phyloP scores from a whole-genome alignment of 2,113 vertebrate species.

The Ctenomys sociabilis region DNA sequence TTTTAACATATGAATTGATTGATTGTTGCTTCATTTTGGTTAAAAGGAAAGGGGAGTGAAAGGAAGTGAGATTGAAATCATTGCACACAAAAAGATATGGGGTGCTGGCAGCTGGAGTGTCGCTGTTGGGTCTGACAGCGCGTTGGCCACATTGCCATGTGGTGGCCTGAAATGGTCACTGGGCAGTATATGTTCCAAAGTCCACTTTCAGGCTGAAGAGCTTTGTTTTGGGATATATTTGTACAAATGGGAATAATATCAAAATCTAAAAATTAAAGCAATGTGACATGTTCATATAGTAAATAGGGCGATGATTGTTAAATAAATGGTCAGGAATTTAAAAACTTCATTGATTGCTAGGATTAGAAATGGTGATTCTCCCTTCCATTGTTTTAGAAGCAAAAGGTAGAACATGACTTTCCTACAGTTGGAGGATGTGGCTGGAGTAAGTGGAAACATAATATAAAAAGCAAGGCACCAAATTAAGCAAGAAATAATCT shows the following conservation, averaged over 20 bases:
- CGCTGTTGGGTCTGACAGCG: not conserved
- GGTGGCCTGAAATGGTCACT: not conserved
- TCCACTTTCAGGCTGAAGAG: not conserved
- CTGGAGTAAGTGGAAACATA: not conserved
- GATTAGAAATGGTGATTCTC: not conserved
- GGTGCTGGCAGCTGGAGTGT: no score
- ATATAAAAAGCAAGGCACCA: not conserved
- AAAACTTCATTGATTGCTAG: not conserved
- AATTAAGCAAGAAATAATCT: not conserved
- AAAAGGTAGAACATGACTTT: not conserved
- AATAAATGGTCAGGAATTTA: not conserved
- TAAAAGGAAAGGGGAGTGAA: not conserved
- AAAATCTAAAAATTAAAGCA: not conserved
- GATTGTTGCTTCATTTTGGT: conserved; percentile 7
- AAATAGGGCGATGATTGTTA: not conserved
- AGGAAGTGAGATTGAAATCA: conserved; percentile 32
- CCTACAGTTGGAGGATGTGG: not conserved
- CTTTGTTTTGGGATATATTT: not conserved
- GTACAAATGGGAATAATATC: not conserved
- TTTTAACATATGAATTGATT: conserved; percentile 36
- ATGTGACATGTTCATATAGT: not conserved
- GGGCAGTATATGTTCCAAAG: not conserved
- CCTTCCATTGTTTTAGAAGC: not conserved
- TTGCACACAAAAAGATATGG: not conserved
- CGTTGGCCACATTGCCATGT: no score